Evolutionary conservation across 2,113 vertebrate species (phyloP), one percentile per base, ranked within the genome.

Genomic region (Thymallus thymallus): DNA sequence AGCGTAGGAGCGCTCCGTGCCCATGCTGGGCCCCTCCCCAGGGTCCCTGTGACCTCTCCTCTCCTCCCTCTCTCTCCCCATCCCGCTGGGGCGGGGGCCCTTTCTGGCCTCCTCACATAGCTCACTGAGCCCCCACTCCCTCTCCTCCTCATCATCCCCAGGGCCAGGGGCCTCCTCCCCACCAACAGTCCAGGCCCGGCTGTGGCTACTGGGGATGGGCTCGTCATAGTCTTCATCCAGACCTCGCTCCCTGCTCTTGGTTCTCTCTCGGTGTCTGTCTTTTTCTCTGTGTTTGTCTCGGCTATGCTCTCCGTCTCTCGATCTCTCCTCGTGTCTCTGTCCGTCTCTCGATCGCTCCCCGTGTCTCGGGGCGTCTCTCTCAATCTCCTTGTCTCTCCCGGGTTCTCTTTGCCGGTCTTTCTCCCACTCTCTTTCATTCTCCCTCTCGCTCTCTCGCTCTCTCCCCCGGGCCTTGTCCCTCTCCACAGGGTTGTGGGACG

Each of bases 171-270:
- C 82, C 46, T 82, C 82, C 3, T 24, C 62, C 16, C 61, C 62
- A 13, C n/a, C n/a, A 12, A 26, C 58, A 5, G 63, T 80, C 78
- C 79, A 41, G 64, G 62, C 62, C 6, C 62, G 75, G 73, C 63
- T 45, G 6, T 73, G 32, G 45, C 10, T 9, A 5, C 62, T 51
- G 16, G 6, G 56, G 6, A 22, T n/a, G 20, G 9, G 30, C 29
- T 71, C 35, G 35, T 41, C 5, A 16, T 14, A 0, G 23, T 82
- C 82, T 10, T 80, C 74, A 1, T 91, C 85, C 1, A 83, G 77
- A 12, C 26, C 84, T 46, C 74, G 70, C 35, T 93, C 79, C 87
- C 88, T 73, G 76, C 84, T 92, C 70, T 74, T 78, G 30, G 84
- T 81, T 64, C 87, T 84, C 0, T 29, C 68, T 80, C 23, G 74